Conservation (phyloP, 2,888 invertebrate genomes). For the Drosophila monieri region DNA sequence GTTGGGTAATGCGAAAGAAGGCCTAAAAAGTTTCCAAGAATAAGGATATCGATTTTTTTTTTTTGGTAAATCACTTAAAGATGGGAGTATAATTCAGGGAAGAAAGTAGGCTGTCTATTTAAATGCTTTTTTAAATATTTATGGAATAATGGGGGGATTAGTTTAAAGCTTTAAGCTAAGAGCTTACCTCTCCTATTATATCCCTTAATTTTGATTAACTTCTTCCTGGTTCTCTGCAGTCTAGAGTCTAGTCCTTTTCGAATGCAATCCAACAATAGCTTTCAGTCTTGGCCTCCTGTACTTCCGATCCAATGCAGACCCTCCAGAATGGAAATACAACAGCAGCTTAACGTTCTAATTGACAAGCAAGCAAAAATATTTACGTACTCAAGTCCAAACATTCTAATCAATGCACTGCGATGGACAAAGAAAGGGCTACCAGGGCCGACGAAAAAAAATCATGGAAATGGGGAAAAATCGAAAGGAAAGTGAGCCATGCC, state of each 20-base stretch:
- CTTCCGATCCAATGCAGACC: conserved; percentile 7
- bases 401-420: conserved; percentile 73
- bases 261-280: conserved; percentile 21
- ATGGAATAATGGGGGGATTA: not conserved
- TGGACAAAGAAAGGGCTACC: conserved; percentile 43
- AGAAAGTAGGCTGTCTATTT: not conserved
- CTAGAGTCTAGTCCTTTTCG: not conserved
- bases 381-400: conserved; percentile 78
- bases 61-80: conserved; percentile 7
- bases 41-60: conserved; percentile 26
- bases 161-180: no score
- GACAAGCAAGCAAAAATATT: conserved; percentile 78
- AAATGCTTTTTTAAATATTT: not conserved
- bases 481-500: conserved; percentile 10
- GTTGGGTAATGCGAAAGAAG: not conserved
- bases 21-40: conserved; percentile 20
- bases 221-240: no score
- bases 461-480: conserved; percentile 1
- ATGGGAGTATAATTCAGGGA: not conserved
- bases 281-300: conserved; percentile 16
- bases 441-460: conserved; percentile 3
- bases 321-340: conserved; percentile 35
- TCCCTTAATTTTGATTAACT: no score
- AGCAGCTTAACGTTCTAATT: conserved; percentile 72
- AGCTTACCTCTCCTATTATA: no score